phyloP scores from a whole-genome alignment of 2,888 invertebrate species.

The Spicauda simplicius region DNA sequence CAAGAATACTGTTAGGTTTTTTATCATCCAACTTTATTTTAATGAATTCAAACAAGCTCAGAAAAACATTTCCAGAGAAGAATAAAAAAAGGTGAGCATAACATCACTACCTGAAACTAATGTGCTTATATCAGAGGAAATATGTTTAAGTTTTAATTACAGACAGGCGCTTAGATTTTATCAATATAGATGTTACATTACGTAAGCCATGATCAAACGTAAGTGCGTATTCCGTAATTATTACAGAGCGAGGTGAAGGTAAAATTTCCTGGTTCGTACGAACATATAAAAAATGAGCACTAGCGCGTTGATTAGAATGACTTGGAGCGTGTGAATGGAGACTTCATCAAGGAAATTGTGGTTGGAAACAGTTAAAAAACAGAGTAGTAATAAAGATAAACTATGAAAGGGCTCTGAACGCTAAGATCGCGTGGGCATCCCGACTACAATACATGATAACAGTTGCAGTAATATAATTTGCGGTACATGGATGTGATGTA shows the following conservation, averaged over 20 bases:
- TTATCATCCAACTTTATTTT: too few species aligned
- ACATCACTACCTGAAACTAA: constrained; percentile 10
- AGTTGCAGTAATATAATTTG: not conserved
- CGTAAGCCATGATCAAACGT: constrained; percentile 31
- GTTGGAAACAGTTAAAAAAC: constrained; percentile 48
- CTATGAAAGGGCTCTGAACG: constrained; percentile 27
- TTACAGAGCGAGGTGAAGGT: constrained; percentile 33
- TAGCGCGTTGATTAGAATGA: constrained; percentile 64
- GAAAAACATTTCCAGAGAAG: too few species aligned
- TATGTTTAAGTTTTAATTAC: constrained; percentile 21
- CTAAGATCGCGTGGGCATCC: not conserved
- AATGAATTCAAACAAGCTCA: too few species aligned
- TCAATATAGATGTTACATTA: constrained; percentile 30
- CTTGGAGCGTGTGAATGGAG: constrained; percentile 67
- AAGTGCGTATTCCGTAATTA: constrained; percentile 37
- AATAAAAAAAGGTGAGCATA: too few species aligned
- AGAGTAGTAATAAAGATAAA: constrained; percentile 31
- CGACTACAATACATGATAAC: not conserved
- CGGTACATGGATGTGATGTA: not conserved
- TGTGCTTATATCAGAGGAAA: constrained; percentile 24
- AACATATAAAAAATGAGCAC: constrained; percentile 57
- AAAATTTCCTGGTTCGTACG: constrained; percentile 63
- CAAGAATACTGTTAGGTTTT: too few species aligned
- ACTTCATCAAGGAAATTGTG: constrained; percentile 63
- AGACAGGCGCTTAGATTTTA: constrained; percentile 28